Evolutionary conservation across 2,888 invertebrate genomes (phyloP), one percentile per base, ranked within the genome.

Genomic region (Cantharis rustica): DNA sequence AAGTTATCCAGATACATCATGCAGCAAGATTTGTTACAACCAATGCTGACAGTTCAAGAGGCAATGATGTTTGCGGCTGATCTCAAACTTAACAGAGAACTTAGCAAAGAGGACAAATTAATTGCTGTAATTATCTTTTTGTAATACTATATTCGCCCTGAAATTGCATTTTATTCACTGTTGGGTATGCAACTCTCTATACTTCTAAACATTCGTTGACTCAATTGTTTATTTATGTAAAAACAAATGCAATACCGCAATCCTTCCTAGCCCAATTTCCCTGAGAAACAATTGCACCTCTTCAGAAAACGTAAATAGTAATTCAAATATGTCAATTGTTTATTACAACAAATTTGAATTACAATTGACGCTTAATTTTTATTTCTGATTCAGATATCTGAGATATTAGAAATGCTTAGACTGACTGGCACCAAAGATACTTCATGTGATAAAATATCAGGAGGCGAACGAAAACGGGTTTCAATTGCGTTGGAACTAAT

Each of bases 1-100:
- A 96, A 96, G 89, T 91, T 96, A 89, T 96, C 97, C 0, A 93
- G 97, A 72, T 98, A 98, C 89, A 98, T 98, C 82, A 98, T 98
- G 97, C 98, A 98, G 88, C 93, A 96, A 80, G 96, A 96, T 85
- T 89, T 96, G 0, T 88, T 97, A 16, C 95, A 98, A 86, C 96
- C 95, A 0, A 93, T 94, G 86, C 92, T 98, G 80, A 95, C 96
- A 0, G 96, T 98, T 1, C 90, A 92, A 78, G 98, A 98, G 86
- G 92, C 95, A 9, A 96, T 98, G 95, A 89, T 91, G 82, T 93
- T 97, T 81, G 96, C 98, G 0, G 96, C 97, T 0, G 95, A 97
- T 85, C 90, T 98, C 69, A 98, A 98, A 87, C 91, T 98, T 5
- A 94, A 95, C 10, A 89, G 91, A 72, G 91, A 90, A 13, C 88